Evolutionary conservation across 2,113 vertebrate genomes (phyloP).

Genomic region (Pseudorectes ferrugineus): DNA sequence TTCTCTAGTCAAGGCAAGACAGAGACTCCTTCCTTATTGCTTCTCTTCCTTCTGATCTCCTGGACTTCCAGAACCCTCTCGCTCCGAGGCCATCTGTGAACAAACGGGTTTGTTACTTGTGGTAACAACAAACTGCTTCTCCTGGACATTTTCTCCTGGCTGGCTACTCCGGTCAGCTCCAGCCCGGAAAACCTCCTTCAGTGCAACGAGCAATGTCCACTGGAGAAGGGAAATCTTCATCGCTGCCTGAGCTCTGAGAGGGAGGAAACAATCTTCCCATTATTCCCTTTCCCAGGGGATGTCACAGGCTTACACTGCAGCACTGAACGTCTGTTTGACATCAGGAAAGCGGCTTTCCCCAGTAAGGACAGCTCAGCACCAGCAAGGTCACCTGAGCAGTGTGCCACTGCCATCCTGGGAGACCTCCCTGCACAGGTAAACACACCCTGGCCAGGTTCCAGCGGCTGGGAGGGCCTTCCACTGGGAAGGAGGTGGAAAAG

Average conservation of each 20-base stretch:
- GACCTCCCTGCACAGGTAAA: background rate
- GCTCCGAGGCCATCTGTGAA: slow-evolving; percentile 93
- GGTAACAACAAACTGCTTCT: background rate
- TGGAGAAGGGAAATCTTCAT: background rate
- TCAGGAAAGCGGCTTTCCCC: background rate
- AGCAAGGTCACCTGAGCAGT: background rate
- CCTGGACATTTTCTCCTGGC: background rate
- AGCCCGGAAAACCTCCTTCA: background rate
- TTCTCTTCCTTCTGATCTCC: slow-evolving; percentile 87
- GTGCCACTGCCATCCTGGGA: background rate
- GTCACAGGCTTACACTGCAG: background rate
- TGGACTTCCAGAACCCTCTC: slow-evolving; percentile 79
- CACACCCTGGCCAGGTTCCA: background rate
- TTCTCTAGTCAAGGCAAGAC: slow-evolving; percentile 20
- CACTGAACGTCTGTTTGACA: background rate
- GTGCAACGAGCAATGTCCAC: background rate
- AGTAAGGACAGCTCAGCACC: background rate
- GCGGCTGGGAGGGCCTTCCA: background rate
- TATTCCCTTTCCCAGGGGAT: background rate
- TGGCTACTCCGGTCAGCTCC: background rate
- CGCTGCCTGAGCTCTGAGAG: background rate
- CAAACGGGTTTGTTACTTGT: background rate
- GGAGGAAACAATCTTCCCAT: background rate
- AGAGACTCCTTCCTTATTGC: slow-evolving; percentile 77
- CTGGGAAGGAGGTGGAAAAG: background rate